Conservation (phyloP, 2,113 vertebrate species). For the Origma solitaria region DNA sequence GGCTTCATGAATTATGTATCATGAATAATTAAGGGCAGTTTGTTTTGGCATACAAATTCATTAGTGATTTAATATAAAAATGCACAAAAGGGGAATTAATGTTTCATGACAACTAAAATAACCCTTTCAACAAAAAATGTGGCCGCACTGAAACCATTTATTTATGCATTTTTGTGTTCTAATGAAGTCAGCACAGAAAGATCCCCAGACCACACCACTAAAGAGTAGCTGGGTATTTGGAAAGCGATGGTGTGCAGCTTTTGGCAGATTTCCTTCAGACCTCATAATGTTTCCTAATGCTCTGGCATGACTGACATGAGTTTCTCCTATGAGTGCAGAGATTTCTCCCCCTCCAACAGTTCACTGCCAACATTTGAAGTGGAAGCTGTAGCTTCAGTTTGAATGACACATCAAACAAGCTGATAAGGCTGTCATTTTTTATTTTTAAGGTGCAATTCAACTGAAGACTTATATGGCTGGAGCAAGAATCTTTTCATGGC, state of each 20-base stretch:
- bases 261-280: not conserved
- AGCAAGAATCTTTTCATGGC: not conserved
- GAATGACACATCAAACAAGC: not conserved
- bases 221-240: not conserved
- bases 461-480: not conserved
- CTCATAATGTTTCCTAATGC: not conserved
- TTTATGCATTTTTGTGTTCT: not conserved
- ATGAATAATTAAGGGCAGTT: not conserved
- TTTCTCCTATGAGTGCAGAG: not conserved
- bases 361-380: not conserved
- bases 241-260: not conserved
- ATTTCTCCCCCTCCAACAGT: not conserved
- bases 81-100: constrained; percentile 6
- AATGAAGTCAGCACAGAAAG: not conserved
- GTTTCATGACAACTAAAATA: constrained; percentile 21
- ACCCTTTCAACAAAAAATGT: not conserved
- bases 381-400: not conserved
- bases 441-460: not conserved
- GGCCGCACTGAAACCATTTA: not conserved
- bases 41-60: constrained; percentile 15
- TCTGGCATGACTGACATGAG: not conserved
- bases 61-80: not conserved
- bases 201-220: not conserved
- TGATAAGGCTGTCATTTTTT: not conserved
- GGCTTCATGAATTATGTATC: not conserved